Evolutionary conservation across 2,888 invertebrate genomes (phyloP).

Genomic region (Eulithis prunata): DNA sequence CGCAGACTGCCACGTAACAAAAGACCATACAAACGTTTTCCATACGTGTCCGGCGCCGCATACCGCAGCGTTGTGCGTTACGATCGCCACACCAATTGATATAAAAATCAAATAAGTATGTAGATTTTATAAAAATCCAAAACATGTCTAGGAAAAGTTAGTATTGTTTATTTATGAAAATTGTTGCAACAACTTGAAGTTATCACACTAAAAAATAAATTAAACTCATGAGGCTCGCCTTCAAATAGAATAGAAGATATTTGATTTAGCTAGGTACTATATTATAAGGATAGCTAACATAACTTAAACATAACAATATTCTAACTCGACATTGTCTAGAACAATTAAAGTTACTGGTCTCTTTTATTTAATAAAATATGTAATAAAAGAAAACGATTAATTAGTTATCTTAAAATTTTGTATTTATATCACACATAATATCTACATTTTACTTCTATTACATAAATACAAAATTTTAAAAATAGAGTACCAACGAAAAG

Average conservation of each 20-base stretch:
- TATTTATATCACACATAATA: constrained; percentile 82
- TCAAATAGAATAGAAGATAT: constrained; percentile 65
- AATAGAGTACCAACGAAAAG: constrained; percentile 79
- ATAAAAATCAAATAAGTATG: not conserved
- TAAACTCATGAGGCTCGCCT: constrained; percentile 76
- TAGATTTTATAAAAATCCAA: constrained; percentile 56
- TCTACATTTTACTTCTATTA: constrained; percentile 84
- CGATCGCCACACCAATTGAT: no score
- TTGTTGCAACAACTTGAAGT: constrained; percentile 80
- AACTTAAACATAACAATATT: constrained; percentile 79
- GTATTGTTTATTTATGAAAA: constrained; percentile 81
- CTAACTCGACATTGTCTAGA: constrained; percentile 71
- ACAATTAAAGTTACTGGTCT: constrained; percentile 75
- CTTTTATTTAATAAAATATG: constrained; percentile 72
- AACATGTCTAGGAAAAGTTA: constrained; percentile 79
- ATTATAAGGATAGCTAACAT: constrained; percentile 72
- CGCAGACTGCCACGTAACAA: no score
- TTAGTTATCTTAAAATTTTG: constrained; percentile 83
- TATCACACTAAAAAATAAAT: constrained; percentile 81
- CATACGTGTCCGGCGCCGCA: no score
- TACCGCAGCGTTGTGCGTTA: no score
- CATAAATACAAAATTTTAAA: constrained; percentile 85
- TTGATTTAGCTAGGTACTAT: constrained; percentile 71
- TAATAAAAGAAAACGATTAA: constrained; percentile 80
- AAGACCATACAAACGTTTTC: no score